Evolutionary conservation across 2,888 invertebrate species (phyloP), one percentile per base, ranked within the genome.

Genomic region (Zygogramma bicolorata): DNA sequence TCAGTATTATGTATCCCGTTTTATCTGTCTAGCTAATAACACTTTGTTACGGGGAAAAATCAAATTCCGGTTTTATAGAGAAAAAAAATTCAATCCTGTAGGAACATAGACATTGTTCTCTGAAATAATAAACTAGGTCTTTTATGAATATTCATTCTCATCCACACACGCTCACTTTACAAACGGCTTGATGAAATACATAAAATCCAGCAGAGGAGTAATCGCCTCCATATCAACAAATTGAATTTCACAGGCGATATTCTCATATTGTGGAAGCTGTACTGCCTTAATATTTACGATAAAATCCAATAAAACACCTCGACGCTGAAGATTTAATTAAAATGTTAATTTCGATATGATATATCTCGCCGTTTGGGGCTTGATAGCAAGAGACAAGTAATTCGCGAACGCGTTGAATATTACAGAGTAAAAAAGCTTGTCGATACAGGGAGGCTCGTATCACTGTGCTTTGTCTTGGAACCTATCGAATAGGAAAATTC

Each of bases 311-410:
- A 61, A 71, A 70, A 70, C 65, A 68, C 74, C 70, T 68, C 70
- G 60, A 38, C 61, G 58, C 46, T 63, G 68, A 60, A 65, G 70
- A 74, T 74, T 74, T 74, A 74, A 74, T 74, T 74, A 74, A 74
- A 70, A 74, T 71, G 74, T 74, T 71, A 74, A 71, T 71, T 70
- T 65, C 65, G 73, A 73, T 70, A 49, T 67, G 70, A 68, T 74
- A 71, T 74, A 70, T 68, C 65, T 68, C 60, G 70, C 60, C 61
- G 68, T 72, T 60, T 65, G 61, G 53, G 62, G 42, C n/a, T 13
- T 18, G 25, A 62, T 40, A 66, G 20, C 6, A 13, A 38, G 22
- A 18, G 65, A 69, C 67, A 63, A 67, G 40, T 53, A 61, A 67
- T 38, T 38, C 38, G 10, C 38, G 38, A 38, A 18, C 53, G 49